Percentiles rank a stretch among this genome's conserved stretches.
Evolutionary conservation across 1,140 invertebrate species (phyloP).

Genomic region (Drosophila gunungcola): DNA sequence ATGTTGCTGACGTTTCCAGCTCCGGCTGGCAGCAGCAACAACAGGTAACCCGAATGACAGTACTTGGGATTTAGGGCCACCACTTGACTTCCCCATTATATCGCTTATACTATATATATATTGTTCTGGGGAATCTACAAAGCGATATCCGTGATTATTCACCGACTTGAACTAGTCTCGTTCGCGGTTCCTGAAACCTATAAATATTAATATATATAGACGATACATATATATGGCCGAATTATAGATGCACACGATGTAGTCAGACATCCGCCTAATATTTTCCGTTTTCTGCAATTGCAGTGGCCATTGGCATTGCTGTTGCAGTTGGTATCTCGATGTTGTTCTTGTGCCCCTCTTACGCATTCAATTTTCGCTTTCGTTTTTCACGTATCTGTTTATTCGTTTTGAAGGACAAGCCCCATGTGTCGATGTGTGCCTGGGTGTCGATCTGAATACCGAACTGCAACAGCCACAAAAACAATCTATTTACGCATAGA

Average conservation of each 20-base stretch:
- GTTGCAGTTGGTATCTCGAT: constrained; percentile 17
- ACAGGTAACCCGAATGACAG: constrained; percentile 30
- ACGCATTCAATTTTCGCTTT: constrained; percentile 76
- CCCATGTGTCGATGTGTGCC: constrained; percentile 58
- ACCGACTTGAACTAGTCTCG: constrained; percentile 37
- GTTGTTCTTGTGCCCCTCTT: constrained; percentile 50
- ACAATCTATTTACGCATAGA: constrained; percentile 28
- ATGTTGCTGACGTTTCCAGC: constrained; percentile 18
- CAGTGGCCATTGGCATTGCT: constrained; percentile 36
- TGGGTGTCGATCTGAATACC: constrained; percentile 81
- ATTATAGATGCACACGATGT: constrained; percentile 77
- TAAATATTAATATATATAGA: constrained; percentile 63
- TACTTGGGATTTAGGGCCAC: constrained; percentile 38
- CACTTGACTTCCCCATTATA: constrained; percentile 31
- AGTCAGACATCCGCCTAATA: constrained; percentile 78
- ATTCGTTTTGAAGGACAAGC: constrained; percentile 77
- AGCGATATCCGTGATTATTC: constrained; percentile 27
- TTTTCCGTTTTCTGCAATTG: constrained; percentile 51
- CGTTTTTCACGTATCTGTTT: constrained; percentile 66
- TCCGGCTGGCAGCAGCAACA: constrained; percentile 19
- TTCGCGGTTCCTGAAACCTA: constrained; percentile 55
- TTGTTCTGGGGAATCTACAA: not conserved
- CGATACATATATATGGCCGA: constrained; percentile 22
- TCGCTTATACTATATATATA: not conserved
- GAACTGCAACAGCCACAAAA: constrained; percentile 33